Percentiles rank a stretch among this genome's conserved stretches.
These are phyloP conservation scores for Drosophila leonis DNA, from an alignment of 2,888 invertebrate species.

Conservation along the genomic window DNA sequence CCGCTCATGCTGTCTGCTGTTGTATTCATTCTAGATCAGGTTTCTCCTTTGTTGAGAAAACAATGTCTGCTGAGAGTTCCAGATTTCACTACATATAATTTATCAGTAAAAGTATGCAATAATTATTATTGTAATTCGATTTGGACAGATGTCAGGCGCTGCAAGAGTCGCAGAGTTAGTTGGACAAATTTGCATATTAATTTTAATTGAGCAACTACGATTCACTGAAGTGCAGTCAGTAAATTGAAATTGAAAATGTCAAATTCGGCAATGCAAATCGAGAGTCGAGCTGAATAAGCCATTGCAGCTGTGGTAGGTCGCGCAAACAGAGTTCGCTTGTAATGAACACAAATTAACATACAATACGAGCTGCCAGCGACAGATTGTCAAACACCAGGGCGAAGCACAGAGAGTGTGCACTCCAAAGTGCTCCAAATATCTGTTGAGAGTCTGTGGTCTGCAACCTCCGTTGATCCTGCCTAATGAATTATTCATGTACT, in stretches of 20 bases:
- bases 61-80: conserved; percentile 32
- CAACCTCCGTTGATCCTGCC: conserved; percentile 22
- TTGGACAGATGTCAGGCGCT: conserved; percentile 59
- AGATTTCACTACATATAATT: conserved; percentile 24
- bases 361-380: conserved; percentile 56
- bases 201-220: conserved; percentile 69
- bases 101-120: conserved; percentile 37
- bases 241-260: conserved; percentile 69
- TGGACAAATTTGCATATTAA: conserved; percentile 75
- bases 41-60: conserved; percentile 37
- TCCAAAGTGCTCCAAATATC: conserved; percentile 20
- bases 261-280: conserved; percentile 47
- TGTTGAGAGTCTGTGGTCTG: conserved; percentile 2
- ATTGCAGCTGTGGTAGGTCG: conserved; percentile 56
- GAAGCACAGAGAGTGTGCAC: conserved; percentile 30
- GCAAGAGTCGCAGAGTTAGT: conserved; percentile 11
- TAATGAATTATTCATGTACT: conserved; percentile 56
- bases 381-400: conserved; percentile 65
- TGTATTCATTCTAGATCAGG: conserved; percentile 53
- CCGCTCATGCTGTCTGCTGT: conserved; percentile 14
- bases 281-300: conserved; percentile 53
- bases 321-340: conserved; percentile 31
- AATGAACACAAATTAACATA: conserved; percentile 71
- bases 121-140: conserved; percentile 29
- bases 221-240: conserved; percentile 40